A percentile compares a stretch with the other conserved stretches of the same genome.
These are phyloP conservation scores for Andrena cerasifolii DNA, from an alignment of 1,140 invertebrate genomes.

Conservation along the genomic window DNA sequence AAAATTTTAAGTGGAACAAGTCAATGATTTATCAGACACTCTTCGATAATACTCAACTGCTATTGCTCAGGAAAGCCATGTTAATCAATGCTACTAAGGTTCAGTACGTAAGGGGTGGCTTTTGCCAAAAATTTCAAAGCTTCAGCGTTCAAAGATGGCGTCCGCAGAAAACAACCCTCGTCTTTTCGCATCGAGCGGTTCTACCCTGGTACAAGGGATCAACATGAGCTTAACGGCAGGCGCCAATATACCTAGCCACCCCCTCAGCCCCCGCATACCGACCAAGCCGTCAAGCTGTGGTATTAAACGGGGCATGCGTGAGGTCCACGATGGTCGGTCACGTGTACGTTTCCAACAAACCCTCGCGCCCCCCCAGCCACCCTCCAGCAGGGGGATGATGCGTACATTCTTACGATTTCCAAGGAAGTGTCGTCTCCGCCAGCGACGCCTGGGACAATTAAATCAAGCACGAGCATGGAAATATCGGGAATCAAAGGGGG, in stretches of 20 bases:
- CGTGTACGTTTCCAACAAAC: constrained; percentile 59
- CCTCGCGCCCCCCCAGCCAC: neutral
- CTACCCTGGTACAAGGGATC: constrained; percentile 73
- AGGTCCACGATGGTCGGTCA: constrained; percentile 67
- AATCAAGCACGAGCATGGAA: constrained; percentile 18
- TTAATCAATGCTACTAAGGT: too few species aligned
- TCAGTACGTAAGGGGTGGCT: too few species aligned
- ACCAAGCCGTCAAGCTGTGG: constrained; percentile 70
- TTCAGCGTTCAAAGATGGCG: constrained; percentile 48
- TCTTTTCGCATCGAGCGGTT: constrained; percentile 64
- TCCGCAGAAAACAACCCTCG: constrained; percentile 43
- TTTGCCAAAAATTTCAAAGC: neutral
- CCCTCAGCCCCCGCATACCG: constrained; percentile 52
- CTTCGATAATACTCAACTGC: too few species aligned
- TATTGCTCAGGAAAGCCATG: too few species aligned
- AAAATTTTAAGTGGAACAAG: too few species aligned
- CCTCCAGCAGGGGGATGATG: neutral
- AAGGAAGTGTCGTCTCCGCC: constrained; percentile 45
- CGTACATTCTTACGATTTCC: constrained; percentile 62
- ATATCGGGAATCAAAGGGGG: neutral
- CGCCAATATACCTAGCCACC: constrained; percentile 74
- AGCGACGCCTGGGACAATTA: constrained; percentile 15
- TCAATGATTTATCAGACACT: too few species aligned
- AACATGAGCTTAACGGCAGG: constrained; percentile 74
- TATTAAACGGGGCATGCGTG: constrained; percentile 72